phyloP scores from a whole-genome alignment of 2,113 vertebrate genomes.

The Ciconia boyciana region DNA sequence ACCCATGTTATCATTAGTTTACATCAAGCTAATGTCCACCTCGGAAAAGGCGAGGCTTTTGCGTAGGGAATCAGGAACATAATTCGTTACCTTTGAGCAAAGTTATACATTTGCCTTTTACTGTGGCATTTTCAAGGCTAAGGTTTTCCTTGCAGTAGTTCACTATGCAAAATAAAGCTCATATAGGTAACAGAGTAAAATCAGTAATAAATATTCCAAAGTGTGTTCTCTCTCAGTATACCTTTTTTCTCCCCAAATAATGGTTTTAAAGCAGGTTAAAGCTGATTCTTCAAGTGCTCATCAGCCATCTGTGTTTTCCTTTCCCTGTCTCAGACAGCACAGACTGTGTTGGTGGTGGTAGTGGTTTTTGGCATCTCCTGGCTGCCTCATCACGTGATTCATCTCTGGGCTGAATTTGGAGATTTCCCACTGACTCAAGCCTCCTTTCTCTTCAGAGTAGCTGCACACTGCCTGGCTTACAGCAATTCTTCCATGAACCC shows the following conservation, averaged over 20 bases:
- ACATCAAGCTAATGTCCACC: not conserved
- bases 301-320: constrained; percentile 43
- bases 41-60: not conserved
- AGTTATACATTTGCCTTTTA: not conserved
- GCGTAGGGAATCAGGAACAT: not conserved
- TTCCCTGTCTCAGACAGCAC: constrained; percentile 83
- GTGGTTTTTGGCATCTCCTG: constrained; percentile 97
- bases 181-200: not conserved
- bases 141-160: not conserved
- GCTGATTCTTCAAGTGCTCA: not conserved
- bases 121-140: not conserved
- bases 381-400: constrained; percentile 92
- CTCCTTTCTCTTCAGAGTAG: constrained; percentile 89
- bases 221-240: not conserved
- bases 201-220: not conserved
- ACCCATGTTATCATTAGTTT: not conserved
- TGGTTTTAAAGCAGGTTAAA: not conserved
- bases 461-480: constrained; percentile 94
- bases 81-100: not conserved
- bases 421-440: constrained; percentile 92
- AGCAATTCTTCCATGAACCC: constrained; percentile 98
- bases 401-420: constrained; percentile 95
- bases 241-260: not conserved
- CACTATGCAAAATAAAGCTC: not conserved
- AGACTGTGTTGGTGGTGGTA: constrained; percentile 95